phyloP scores from a whole-genome alignment of 2,113 vertebrate species.

The Silurus asotus region DNA sequence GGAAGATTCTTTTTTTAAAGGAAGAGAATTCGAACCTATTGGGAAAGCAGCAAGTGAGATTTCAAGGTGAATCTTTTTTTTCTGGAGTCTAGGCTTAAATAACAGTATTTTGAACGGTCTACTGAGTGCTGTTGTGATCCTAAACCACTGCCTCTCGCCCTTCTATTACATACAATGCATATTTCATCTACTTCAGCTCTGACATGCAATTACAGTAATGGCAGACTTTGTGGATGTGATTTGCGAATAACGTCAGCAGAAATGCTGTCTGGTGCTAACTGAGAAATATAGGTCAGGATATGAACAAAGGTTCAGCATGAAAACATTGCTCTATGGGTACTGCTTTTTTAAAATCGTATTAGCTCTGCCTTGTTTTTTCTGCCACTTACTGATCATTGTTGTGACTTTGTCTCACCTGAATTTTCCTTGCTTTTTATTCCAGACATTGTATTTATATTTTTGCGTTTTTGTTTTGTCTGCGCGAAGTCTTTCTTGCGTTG shows the following conservation, averaged over 20 bases:
- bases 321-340: background rate
- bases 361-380: background rate
- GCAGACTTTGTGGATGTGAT: background rate
- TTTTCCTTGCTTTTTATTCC: background rate
- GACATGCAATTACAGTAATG: background rate
- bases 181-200: background rate
- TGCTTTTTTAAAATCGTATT: background rate
- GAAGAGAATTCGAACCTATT: background rate
- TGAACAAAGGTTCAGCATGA: background rate
- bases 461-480: background rate
- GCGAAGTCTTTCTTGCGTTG: background rate
- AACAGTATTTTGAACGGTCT: background rate
- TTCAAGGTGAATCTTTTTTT: background rate
- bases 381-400: background rate
- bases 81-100: background rate
- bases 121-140: background rate
- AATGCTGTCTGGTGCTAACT: background rate
- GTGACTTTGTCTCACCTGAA: background rate
- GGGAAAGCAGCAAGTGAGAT: background rate
- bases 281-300: background rate
- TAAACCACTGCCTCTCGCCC: background rate
- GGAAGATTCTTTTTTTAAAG: background rate
- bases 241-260: background rate
- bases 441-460: background rate
- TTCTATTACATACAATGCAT: background rate